These are phyloP conservation scores for Laticauda colubrina DNA, from an alignment of 2,113 vertebrate species.

Conservation along the genomic window DNA sequence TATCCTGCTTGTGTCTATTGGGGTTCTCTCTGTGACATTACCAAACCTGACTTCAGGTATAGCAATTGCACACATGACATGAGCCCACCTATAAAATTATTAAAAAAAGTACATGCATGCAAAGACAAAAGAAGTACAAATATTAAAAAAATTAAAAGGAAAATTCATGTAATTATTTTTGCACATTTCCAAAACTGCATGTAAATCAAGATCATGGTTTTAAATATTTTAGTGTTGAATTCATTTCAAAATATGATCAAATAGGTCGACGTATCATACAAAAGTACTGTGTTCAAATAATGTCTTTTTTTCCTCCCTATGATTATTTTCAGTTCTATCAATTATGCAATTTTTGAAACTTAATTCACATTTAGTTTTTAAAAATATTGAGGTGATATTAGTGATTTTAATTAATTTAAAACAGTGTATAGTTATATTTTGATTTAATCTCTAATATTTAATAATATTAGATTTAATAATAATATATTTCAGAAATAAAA, in stretches of 20 bases:
- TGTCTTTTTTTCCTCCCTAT: background rate
- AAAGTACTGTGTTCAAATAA: background rate
- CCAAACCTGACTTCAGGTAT: conserved; percentile 92
- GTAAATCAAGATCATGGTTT: background rate
- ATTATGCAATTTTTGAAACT: background rate
- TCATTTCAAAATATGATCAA: conserved; percentile 20
- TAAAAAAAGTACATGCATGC: conserved; percentile 49
- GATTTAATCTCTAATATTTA: background rate
- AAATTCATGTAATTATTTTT: background rate
- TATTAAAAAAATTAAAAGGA: background rate
- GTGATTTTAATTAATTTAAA: conserved; percentile 4
- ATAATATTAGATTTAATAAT: background rate
- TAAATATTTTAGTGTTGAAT: background rate
- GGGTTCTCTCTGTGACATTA: conserved; percentile 83
- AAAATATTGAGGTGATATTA: background rate
- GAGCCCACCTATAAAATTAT: conserved; percentile 86
- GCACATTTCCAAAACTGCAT: background rate
- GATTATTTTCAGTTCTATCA: background rate
- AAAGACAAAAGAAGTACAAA: conserved; percentile 24
- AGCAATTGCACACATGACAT: conserved; percentile 91
- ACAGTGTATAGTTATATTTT: background rate
- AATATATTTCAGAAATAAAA: background rate
- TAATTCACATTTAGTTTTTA: conserved; percentile 14
- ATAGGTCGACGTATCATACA: conserved; percentile 10
- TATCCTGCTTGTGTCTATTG: conserved; percentile 89